Evolutionary conservation across 1,140 invertebrate species (phyloP), one percentile per base, ranked within the genome.

Genomic region (Pygmarrhopalites habei): DNA sequence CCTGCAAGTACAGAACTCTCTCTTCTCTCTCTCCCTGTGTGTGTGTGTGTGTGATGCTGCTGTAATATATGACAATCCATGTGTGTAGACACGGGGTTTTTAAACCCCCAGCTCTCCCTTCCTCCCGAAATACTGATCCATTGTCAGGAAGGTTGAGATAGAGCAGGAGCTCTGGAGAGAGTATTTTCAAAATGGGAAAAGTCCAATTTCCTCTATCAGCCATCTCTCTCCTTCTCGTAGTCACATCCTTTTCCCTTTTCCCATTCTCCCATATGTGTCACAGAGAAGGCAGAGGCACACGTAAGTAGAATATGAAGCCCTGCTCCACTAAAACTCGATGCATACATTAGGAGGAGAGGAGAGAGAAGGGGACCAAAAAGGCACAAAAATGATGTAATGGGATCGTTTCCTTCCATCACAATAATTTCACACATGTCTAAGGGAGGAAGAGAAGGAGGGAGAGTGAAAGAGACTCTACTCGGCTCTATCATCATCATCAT

Each of bases 201-300:
- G 44, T 66, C 60, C 65, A 66, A 66, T 66, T 66, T 66, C 65
- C 65, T 62, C 60, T 58, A 58, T 62, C 60, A 63, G 35, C 28
- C 51, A 56, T 55, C 64, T 47, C 51, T 19, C 29, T 60, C 58
- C 51, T 14, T 56, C 26, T 23, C 57, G 55, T 58, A 12, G 55
- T 56, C 53, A 55, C 51, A 55, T 56, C 35, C 53, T 52, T 29
- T 17, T 21, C 44, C 15, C 44, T 21, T 5, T 52, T 7, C 23
- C 49, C 28, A 7, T 14, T 26, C 51, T 30, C 23, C 51, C 51
- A 53, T 30, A 30, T n/a, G 44, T 47, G 23, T 5, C 4, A 47
- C 5, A 47, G 44, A 25, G n/a, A 10, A n/a, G 19, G 44, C 7
- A 52, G 49, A 17, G 49, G n/a, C 32, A 35, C 15, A 15, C 15